Base-by-base conservation (phyloP, 2,113 vertebrate genomes). In the Antigone vipio region DNA sequence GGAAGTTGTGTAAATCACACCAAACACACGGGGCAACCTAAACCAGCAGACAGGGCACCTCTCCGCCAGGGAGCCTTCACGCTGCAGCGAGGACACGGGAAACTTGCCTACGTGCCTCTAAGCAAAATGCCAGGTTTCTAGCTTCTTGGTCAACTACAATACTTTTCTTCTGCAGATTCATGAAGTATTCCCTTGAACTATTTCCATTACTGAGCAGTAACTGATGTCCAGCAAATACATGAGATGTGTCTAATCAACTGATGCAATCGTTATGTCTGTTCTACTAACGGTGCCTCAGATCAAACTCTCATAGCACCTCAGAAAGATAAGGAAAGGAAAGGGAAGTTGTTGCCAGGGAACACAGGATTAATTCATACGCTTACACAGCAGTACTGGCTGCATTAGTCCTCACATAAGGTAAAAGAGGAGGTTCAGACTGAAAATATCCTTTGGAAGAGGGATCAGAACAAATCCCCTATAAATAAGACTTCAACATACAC, bases 311-410 rank as follows among this genome's bases (percentile, higher is more conserved):
- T 1, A 80, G 64, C 40, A 89, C 29, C 60, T 71, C 53, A 40
- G 44, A 85, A 89, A 89, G 47, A 72, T 67, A 86, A 64, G 60
- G 56, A 87, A 84, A 84, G 40, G 60, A 94, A 94, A 52, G 64
- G 19, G 34, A 83, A 81, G 32, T 24, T 91, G 73, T 59, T 94
- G 63, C 85, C 59, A 86, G 34, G 72, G 73, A 89, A 78, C 49
- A 84, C 12, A 49, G 47, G 21, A 83, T 62, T 90, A 47, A 85
- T 49, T 95, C 72, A 52, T 35, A 63, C 15, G 38, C 20, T 59
- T 47, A 53, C 9, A 49, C 19, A 76, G 88, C 45, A 66, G 15
- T 62, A 79, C 23, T 72, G 35, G 19, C 24, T 78, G 34, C 16
- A 10, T 72, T 63, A 71, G 58, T 16, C 24, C 27, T 64, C 34